Evolutionary conservation across 2,888 invertebrate genomes (phyloP), one percentile per base, ranked within the genome.

Genomic region (Hoplodrina ambigua): DNA sequence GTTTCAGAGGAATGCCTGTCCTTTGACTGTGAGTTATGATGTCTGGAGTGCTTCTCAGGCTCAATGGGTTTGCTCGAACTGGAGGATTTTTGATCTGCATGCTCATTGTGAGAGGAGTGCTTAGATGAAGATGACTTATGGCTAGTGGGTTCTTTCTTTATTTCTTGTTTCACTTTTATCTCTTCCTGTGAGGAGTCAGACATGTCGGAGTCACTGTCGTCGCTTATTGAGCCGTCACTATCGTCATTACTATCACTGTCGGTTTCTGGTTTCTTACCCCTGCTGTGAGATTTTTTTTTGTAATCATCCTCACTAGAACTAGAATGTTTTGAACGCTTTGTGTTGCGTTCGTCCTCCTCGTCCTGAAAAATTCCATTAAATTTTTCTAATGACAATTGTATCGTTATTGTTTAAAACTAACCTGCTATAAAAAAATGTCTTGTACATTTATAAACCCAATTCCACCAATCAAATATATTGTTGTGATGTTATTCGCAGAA

Each of bases 111-210:
- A 71, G 86, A 86, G 57, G 87, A 85, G 44, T 76, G 89, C 80
- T 89, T 92, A 52, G 87, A 85, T 64, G 90, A 86, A 52, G 86
- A 83, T 68, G 88, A 88, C 66, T 84, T 90, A 70, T 90, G 83
- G 71, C 87, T 84, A n/a, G 89, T 88, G 19, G 80, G 87, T 86
- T 93, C 93, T 79, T 81, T 86, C 83, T 90, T 93, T 41, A 90
- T 85, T 88, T 91, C 89, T 69, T 83, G 85, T 80, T 91, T 91
- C 3, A 86, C 72, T 79, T 89, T 90, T 41, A 81, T 84, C 30
- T 93, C 88, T 83, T 94, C 93, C 13, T 88, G 89, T 50, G 93
- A 92, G 44, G 92, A 92, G 19, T 92, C 90, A 5, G 93, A 92
- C 54, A 84, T 80, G 10, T 90, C 90, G 8, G 92, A 90, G 30